Percentiles rank a stretch among this genome's conserved stretches.
Evolutionary conservation across 2,113 vertebrate genomes (phyloP).

Genomic region (Tympanuchus pallidicinctus): DNA sequence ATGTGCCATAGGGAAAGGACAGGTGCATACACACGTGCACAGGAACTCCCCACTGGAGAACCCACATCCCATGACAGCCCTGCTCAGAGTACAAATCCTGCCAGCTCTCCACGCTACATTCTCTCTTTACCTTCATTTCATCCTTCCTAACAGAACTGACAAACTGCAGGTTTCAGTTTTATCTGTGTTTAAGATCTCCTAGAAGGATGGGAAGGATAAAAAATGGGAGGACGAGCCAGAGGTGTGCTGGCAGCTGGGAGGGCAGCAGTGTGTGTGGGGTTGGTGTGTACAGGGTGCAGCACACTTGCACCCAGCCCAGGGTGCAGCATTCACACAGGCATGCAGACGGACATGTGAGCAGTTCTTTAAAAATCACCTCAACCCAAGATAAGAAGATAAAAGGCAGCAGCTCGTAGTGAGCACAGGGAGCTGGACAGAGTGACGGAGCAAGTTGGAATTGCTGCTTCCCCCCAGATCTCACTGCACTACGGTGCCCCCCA

Average conservation of each 20-base stretch:
- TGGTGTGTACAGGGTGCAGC: accelerated
- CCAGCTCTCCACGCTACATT: neutral
- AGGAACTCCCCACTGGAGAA: neutral
- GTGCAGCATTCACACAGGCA: neutral
- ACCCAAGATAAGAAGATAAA: accelerated
- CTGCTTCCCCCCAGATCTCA: neutral
- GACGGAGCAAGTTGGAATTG: accelerated
- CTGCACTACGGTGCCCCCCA: neutral
- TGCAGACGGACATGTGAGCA: accelerated
- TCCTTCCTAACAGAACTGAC: neutral
- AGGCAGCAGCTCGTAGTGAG: neutral
- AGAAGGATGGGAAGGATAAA: neutral
- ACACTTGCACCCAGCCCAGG: accelerated
- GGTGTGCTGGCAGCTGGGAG: accelerated
- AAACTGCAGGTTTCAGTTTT: neutral
- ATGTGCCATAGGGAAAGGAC: neutral
- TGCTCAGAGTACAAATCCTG: accelerated
- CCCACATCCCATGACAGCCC: accelerated
- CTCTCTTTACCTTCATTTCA: neutral
- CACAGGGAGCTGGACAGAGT: accelerated
- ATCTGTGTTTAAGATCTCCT: neutral
- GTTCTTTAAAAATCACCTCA: neutral
- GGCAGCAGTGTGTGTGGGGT: accelerated
- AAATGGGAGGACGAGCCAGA: neutral
- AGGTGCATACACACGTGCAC: neutral